Conservation (phyloP, 2,113 vertebrate genomes). For the Microcebus griseorufus region DNA sequence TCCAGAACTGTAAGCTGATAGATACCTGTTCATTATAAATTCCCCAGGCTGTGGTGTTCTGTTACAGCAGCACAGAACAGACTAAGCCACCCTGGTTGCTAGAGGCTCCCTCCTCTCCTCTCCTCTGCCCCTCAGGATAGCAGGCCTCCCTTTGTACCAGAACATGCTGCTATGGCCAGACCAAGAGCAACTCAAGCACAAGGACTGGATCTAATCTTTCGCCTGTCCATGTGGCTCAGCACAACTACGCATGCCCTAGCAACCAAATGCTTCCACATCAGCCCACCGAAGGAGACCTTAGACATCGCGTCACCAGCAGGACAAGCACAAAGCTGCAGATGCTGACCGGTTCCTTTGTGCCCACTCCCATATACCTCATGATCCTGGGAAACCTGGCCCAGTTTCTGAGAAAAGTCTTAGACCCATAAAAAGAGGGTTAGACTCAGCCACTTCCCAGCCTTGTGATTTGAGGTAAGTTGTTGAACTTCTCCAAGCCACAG, state of each 20-base stretch:
- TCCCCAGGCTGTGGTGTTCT: background rate
- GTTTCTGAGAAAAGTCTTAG: slow-evolving; percentile 1
- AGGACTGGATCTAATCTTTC: background rate
- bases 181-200: background rate
- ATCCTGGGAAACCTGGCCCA: background rate
- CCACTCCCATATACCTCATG: background rate
- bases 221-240: background rate
- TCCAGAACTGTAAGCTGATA: background rate
- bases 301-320: background rate
- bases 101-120: background rate
- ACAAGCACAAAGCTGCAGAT: background rate
- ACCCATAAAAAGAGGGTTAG: background rate
- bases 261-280: background rate
- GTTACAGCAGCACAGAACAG: background rate
- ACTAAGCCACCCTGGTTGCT: background rate
- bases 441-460: background rate
- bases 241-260: background rate
- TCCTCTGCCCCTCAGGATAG: background rate
- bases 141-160: background rate
- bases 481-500: background rate
- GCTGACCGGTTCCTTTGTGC: background rate
- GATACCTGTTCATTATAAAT: background rate
- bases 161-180: background rate
- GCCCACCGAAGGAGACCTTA: background rate
- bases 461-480: background rate